Evolutionary conservation across 2,888 invertebrate genomes (phyloP), one percentile per base, ranked within the genome.

Genomic region (Cremastinae sp.): DNA sequence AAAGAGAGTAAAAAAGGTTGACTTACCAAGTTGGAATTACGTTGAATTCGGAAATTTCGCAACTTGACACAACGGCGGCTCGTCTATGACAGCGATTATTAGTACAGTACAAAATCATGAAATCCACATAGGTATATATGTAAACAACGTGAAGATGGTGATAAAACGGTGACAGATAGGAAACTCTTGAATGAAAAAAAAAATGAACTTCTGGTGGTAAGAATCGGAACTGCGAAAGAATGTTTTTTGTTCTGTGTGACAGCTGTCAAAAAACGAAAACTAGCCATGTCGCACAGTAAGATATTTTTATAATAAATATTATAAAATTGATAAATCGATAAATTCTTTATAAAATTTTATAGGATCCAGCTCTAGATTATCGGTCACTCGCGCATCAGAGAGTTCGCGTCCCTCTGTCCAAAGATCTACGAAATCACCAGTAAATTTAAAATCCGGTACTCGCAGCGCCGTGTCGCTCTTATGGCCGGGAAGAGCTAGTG

Each of bases 401-500:
- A 28, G 43, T 18, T 66, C 62, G 0, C 49, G 62, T 3, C 72
- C 73, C 8, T 77, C 73, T n/a, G n/a, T 70, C 22, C 45, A 72
- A 22, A 77, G 12, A 16, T 41, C 66, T 5, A 34, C 58, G 22
- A 66, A 58, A 61, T 20, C 36, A 9, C 69, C 34, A 38, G 73
- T 71, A n/a, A 34, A 34, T 4, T 18, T 61, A 10, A 69, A 75
- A 22, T 34, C 56, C n/a, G 54, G 38, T 1, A 70, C 66, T 0
- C 28, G 70, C 7, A 80, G 80, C 22, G 53, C 47, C 34, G 62
- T 36, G 38, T 78, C 80, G 1, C 74, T 80, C 10, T 49, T 80
- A 45, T 75, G 69, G 66, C 58, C 53, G 9, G 71, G 66, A 22
- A 75, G 74, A 64, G 72, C 41, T 8, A 82, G 76, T 8, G 41